Evolutionary conservation across 2,797 vertebrate genomes (phyloP).

Genomic region (Remorina albescens): DNA sequence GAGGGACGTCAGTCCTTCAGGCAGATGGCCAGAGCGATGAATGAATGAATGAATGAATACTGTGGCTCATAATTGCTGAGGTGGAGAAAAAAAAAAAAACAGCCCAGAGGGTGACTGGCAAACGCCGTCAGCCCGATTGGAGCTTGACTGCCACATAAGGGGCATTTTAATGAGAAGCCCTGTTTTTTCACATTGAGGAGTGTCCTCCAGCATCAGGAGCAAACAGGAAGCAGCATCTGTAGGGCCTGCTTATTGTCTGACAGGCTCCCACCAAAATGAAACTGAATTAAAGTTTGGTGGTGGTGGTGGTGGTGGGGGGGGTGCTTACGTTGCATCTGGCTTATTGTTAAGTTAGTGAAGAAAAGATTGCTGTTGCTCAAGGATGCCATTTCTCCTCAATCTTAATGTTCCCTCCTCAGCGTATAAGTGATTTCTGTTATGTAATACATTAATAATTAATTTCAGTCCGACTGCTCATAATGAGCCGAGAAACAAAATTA

Average conservation of each 20-base stretch:
- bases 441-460: slow-evolving; percentile 55
- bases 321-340: slow-evolving; percentile 13
- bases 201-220: slow-evolving; percentile 54
- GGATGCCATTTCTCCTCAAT: neutral
- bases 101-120: slow-evolving; percentile 45
- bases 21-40: slow-evolving; percentile 13
- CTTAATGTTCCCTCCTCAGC: slow-evolving; percentile 18
- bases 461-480: slow-evolving; percentile 9
- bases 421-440: slow-evolving; percentile 36
- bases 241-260: slow-evolving; percentile 47
- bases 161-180: slow-evolving; percentile 62
- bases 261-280: slow-evolving; percentile 38
- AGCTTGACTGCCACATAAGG: slow-evolving; percentile 34
- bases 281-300: slow-evolving; percentile 37
- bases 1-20: slow-evolving; percentile 45
- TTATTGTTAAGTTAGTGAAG: slow-evolving; percentile 35
- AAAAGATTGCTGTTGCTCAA: slow-evolving; percentile 9
- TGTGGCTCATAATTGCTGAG: slow-evolving; percentile 56
- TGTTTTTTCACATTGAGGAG: slow-evolving; percentile 56
- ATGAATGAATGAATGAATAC: slow-evolving; percentile 28
- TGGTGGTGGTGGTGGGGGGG: neutral
- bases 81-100: slow-evolving; percentile 41
- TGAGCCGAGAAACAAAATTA: slow-evolving; percentile 21
- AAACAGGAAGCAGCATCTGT: slow-evolving; percentile 61
- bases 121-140: slow-evolving; percentile 52